A percentile compares a stretch with the other conserved stretches of the same genome.
These are phyloP conservation scores for Dendrocopos noguchii DNA, from an alignment of 2,113 vertebrate species.

Conservation along the genomic window DNA sequence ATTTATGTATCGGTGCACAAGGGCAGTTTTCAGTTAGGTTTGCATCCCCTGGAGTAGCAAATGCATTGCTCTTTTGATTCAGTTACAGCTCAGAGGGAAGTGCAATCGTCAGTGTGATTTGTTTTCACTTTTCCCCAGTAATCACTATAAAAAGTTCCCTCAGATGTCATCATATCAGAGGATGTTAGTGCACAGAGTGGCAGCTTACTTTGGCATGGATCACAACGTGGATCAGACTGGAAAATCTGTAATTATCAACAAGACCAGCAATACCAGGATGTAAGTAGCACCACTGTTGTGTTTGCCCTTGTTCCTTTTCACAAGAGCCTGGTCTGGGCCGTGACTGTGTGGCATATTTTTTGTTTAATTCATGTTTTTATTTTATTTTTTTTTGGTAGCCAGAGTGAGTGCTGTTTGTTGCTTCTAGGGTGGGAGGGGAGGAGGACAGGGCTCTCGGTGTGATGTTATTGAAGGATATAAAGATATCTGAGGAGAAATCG, in stretches of 20 bases:
- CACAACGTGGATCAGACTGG: conserved; percentile 97
- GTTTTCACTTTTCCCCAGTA: conserved; percentile 62
- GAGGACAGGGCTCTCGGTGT: neutral
- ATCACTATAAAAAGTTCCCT: conserved; percentile 95
- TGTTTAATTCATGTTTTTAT: neutral
- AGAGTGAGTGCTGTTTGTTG: neutral
- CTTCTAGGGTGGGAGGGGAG: neutral
- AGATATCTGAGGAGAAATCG: neutral
- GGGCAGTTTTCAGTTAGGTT: neutral
- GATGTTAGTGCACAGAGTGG: conserved; percentile 95
- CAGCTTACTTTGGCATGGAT: conserved; percentile 96
- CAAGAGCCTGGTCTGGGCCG: conserved; percentile 7
- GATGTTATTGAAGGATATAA: neutral
- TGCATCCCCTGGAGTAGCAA: neutral
- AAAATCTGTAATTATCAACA: conserved; percentile 96
- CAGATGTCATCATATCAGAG: conserved; percentile 97
- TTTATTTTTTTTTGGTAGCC: neutral
- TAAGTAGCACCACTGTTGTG: conserved; percentile 72
- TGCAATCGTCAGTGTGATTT: neutral
- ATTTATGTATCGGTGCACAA: neutral
- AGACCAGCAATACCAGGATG: conserved; percentile 93
- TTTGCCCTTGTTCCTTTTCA: neutral
- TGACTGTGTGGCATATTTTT: neutral
- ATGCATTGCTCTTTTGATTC: neutral
- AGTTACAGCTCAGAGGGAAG: neutral